Percentiles rank a stretch among this genome's conserved stretches.
phyloP scores from a whole-genome alignment of 2,888 invertebrate genomes.

The Apotomis capreana region DNA sequence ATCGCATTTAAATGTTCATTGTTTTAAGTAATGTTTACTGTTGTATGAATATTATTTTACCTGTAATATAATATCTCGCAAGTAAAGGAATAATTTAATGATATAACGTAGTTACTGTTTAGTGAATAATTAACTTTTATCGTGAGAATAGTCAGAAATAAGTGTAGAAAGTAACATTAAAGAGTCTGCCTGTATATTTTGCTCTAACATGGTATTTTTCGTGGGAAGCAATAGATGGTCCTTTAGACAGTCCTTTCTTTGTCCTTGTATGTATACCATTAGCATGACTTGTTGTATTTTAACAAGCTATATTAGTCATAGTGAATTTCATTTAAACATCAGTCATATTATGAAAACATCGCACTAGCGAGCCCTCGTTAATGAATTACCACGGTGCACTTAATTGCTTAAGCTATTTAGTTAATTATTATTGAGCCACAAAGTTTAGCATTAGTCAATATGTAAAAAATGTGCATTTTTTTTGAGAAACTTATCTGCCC shows the following conservation, averaged over 20 bases:
- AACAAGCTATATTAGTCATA: not conserved
- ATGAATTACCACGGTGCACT: constrained; percentile 15
- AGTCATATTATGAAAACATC: constrained; percentile 8
- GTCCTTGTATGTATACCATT: not conserved
- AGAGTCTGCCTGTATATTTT: constrained; percentile 14
- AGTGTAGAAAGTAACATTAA: constrained; percentile 34
- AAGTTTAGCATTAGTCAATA: not conserved
- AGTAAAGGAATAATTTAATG: not conserved
- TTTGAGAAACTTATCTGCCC: not conserved
- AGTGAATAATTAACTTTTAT: constrained; percentile 16
- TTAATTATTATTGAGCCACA: constrained; percentile 8
- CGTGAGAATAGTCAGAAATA: constrained; percentile 17
- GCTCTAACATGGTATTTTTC: constrained; percentile 33
- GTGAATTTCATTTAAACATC: not conserved
- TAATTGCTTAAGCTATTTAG: constrained; percentile 30
- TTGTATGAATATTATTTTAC: not conserved
- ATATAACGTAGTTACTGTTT: not conserved
- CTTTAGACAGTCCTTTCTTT: not conserved
- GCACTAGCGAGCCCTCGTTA: constrained; percentile 9
- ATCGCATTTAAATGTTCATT: constrained; percentile 31
- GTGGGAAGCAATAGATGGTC: constrained; percentile 16
- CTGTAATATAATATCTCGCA: not conserved
- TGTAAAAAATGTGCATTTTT: constrained; percentile 1
- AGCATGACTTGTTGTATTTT: not conserved
- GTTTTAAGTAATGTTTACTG: constrained; percentile 19